A percentile compares a stretch with the other conserved stretches of the same genome.
Conservation (phyloP, 2,797 vertebrate genomes). For the Coendou prehensilis region DNA sequence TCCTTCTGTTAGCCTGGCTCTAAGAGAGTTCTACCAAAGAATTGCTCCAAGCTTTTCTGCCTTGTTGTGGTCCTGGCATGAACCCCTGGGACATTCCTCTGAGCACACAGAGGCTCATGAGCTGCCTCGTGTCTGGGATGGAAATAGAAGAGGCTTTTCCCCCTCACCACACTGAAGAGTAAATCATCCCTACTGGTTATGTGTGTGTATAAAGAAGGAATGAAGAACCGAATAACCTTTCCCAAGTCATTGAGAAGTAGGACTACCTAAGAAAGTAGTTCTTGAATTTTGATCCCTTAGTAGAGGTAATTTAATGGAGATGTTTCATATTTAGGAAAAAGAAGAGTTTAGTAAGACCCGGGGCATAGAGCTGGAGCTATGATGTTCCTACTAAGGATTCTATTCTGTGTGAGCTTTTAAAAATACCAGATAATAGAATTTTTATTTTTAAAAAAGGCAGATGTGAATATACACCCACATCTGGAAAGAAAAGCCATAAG, state of each 20-base stretch:
- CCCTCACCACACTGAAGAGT: background rate
- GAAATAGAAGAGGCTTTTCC: background rate
- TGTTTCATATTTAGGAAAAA: background rate
- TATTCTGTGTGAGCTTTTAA: constrained; percentile 31
- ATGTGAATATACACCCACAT: constrained; percentile 69
- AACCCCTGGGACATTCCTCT: background rate
- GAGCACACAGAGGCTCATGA: background rate
- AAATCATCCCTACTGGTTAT: background rate
- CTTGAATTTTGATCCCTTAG: background rate
- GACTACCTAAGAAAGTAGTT: background rate
- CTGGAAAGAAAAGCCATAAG: constrained; percentile 81
- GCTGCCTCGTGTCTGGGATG: background rate
- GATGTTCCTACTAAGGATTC: constrained; percentile 36
- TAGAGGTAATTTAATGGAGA: background rate
- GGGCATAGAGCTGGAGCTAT: background rate
- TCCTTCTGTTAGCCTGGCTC: background rate
- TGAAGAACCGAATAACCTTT: background rate
- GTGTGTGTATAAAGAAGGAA: background rate
- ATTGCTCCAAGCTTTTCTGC: background rate
- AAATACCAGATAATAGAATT: constrained; percentile 66
- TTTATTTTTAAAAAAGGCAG: constrained; percentile 9
- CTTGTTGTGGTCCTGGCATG: background rate
- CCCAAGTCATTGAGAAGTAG: background rate
- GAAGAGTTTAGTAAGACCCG: background rate
- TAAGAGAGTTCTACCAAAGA: background rate